phyloP scores from a whole-genome alignment of 2,888 invertebrate genomes.

The Adelognathus sp. region DNA sequence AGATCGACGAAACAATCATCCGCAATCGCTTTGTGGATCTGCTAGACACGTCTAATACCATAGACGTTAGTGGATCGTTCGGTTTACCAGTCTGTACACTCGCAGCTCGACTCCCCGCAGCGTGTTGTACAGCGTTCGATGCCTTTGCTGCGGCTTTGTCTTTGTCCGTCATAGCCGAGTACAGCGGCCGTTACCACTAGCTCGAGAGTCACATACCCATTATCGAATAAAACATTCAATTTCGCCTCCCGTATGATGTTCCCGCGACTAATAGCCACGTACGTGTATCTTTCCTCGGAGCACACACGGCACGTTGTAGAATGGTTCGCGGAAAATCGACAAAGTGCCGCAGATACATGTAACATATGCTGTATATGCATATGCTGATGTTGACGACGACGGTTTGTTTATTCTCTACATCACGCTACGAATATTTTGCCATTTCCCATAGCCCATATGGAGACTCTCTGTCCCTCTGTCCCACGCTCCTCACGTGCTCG shows the following conservation, averaged over 20 bases:
- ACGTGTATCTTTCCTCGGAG: background rate
- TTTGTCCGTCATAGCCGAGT: background rate
- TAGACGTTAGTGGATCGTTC: background rate
- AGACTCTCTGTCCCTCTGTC: background rate
- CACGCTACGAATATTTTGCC: slow-evolving; percentile 49
- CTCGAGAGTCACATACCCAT: slow-evolving; percentile 5
- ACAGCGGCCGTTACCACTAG: background rate
- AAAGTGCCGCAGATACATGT: background rate
- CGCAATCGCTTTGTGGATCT: slow-evolving; percentile 42
- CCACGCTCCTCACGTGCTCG: background rate
- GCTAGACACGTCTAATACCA: background rate
- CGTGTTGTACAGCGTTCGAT: background rate
- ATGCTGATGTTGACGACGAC: background rate
- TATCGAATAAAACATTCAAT: slow-evolving; percentile 55
- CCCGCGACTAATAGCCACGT: slow-evolving; percentile 38
- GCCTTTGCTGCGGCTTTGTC: slow-evolving; percentile 17
- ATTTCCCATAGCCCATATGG: slow-evolving; percentile 38
- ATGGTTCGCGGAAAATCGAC: slow-evolving; percentile 31
- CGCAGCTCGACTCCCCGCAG: background rate
- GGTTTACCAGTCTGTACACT: background rate
- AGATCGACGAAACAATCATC: slow-evolving; percentile 42
- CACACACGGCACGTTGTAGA: background rate
- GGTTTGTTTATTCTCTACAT: slow-evolving; percentile 2
- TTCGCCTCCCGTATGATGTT: slow-evolving; percentile 39
- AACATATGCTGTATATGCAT: background rate